Evolutionary conservation across 2,888 invertebrate species (phyloP).

Genomic region (Belgica antarctica): DNA sequence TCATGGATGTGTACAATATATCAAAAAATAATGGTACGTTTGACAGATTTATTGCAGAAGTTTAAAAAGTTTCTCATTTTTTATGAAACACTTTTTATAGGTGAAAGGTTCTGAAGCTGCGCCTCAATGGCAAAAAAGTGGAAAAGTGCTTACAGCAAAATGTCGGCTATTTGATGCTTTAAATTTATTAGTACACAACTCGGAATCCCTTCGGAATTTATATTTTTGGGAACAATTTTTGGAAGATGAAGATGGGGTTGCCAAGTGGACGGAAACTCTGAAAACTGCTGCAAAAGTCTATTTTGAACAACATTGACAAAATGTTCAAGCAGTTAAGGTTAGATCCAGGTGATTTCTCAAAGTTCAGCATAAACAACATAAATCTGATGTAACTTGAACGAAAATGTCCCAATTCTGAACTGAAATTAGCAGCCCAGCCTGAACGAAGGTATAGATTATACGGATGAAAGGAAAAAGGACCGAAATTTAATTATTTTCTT

Average conservation of each 20-base stretch:
- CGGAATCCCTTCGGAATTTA: not conserved
- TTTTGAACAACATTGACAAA: no score
- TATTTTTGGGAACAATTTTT: no score
- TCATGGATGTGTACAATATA: constrained; percentile 39
- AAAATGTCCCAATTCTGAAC: no score
- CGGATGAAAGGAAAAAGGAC: not conserved
- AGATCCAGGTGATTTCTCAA: no score
- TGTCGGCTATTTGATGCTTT: not conserved
- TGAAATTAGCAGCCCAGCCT: no score
- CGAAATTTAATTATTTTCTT: constrained; percentile 10
- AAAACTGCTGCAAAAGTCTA: no score
- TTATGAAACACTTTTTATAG: constrained; percentile 25
- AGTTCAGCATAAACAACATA: no score
- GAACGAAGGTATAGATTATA: no score
- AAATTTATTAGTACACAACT: constrained; percentile 4
- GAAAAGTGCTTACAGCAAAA: constrained; percentile 2
- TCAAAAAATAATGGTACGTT: constrained; percentile 43
- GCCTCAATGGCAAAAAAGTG: not conserved
- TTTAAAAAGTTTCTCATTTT: constrained; percentile 30
- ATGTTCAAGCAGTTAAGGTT: no score
- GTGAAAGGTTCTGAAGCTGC: constrained; percentile 5
- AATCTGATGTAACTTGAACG: no score
- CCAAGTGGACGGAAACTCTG: no score
- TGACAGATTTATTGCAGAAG: constrained; percentile 43
- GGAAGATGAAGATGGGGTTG: no score